These are phyloP conservation scores for Protonemura montana DNA, from an alignment of 2,888 invertebrate species.

Conservation along the genomic window DNA sequence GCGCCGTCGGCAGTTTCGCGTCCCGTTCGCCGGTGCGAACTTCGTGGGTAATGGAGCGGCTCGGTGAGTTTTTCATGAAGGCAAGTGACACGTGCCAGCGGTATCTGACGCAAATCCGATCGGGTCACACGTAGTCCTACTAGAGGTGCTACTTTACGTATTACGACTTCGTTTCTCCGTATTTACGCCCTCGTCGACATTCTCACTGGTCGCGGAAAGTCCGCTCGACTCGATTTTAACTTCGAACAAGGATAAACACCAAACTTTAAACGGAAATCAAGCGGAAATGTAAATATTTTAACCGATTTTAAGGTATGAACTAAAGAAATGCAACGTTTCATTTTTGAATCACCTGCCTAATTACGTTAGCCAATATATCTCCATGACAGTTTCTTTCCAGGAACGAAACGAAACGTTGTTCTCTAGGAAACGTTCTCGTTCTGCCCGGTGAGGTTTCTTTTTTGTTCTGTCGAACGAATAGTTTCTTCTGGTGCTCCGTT, in stretches of 20 bases:
- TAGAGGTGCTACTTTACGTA: no score
- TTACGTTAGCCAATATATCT: neutral
- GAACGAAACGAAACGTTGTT: neutral
- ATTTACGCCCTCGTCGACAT: neutral
- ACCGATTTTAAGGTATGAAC: neutral
- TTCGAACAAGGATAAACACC: constrained; percentile 38
- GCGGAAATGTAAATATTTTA: constrained; percentile 28
- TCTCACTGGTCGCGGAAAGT: neutral
- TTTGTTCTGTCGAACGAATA: no score
- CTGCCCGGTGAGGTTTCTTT: neutral
- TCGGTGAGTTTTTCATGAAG: no score
- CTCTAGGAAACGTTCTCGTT: neutral
- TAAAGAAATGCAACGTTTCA: neutral
- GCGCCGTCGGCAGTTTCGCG: no score
- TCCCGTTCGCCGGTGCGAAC: no score
- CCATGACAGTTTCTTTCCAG: constrained; percentile 7
- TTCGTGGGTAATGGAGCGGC: no score
- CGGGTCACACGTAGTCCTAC: no score
- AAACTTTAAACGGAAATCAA: constrained; percentile 40
- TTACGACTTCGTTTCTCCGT: no score
- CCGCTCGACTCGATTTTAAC: neutral
- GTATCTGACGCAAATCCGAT: no score
- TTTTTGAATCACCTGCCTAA: neutral
- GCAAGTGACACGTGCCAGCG: no score
- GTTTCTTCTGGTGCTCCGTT: no score